These are phyloP conservation scores for Carposina sasakii DNA, from an alignment of 1,140 invertebrate species.

Conservation along the genomic window DNA sequence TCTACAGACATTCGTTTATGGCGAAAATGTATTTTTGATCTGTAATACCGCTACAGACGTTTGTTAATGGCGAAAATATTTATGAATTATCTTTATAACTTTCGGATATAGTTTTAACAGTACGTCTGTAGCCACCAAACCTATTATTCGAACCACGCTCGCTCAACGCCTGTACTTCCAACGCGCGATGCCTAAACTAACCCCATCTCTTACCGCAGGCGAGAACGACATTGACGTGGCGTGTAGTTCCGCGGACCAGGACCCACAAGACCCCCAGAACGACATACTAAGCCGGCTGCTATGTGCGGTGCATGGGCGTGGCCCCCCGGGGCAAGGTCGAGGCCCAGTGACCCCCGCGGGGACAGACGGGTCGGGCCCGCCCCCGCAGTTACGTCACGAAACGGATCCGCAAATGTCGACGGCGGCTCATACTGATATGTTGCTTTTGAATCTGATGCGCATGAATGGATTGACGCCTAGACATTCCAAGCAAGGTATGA, in stretches of 20 bases:
- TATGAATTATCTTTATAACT: too few relatives aligned
- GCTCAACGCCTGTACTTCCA: too few relatives aligned
- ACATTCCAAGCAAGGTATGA: conserved; percentile 37
- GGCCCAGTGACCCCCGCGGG: conserved; percentile 29
- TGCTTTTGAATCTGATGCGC: conserved; percentile 60
- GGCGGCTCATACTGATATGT: conserved; percentile 56
- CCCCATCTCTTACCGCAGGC: conserved; percentile 23
- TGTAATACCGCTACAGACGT: too few relatives aligned
- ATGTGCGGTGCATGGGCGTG: conserved; percentile 34
- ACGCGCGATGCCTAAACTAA: conserved; percentile 7
- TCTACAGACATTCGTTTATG: too few relatives aligned
- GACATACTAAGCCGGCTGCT: conserved; percentile 44
- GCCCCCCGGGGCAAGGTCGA: neutral
- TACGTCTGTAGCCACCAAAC: too few relatives aligned
- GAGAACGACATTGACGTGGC: conserved; percentile 54
- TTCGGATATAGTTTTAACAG: too few relatives aligned
- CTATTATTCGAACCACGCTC: too few relatives aligned
- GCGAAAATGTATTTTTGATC: too few relatives aligned
- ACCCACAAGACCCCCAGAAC: conserved; percentile 10
- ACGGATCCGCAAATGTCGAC: conserved; percentile 53
- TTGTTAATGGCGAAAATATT: too few relatives aligned
- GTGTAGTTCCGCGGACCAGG: conserved; percentile 22
- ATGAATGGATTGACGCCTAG: conserved; percentile 60
- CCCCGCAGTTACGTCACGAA: conserved; percentile 21
- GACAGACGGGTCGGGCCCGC: conserved; percentile 27